Evolutionary conservation across 2,797 vertebrate species (phyloP), one percentile per base, ranked within the genome.

Genomic region (Mus spretus): DNA sequence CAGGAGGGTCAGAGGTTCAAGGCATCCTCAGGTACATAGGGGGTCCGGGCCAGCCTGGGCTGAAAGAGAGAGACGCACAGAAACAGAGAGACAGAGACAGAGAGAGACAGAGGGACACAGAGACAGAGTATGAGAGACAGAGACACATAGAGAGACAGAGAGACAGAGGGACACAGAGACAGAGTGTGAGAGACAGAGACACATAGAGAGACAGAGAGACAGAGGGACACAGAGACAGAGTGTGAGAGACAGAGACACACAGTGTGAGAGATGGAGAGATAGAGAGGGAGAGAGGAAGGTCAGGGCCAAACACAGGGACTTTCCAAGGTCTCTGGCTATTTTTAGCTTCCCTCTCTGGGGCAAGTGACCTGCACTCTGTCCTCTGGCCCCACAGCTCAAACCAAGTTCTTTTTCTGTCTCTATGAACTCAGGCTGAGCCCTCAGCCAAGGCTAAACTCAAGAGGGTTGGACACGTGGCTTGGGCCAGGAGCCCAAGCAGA

Each of bases 361-460:
- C 95, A 40, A 91, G 88, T 94, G 95, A 91, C 96, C 94, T 28
- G 26, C 50, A 24, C 61, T 61, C 72, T 92, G 95, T 94, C 95
- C 96, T 93, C 55, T 0, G 89, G 37, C 84, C 15, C 1, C 15
- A 50, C 15, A 0, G 37, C 91, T 87, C 81, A 77, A 22, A 26
- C 72, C 40, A 11, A 83, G 89, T 88, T 98, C 97, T 97, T 97
- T 97, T 97, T 96, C 97, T 94, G 96, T 94, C 95, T 81, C 57
- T n/a, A 86, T 97, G 97, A 97, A 91, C 90, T 97, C 96, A 94
- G 93, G 94, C 97, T 0, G 3, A 1, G 15, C 77, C 91, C 26
- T 0, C 57, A 80, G 96, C 96, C 93, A 88, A 90, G 82, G 84
- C 96, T 95, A 82, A 96, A 93, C 88, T 91, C 82, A 26, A 93